phyloP scores from a whole-genome alignment of 2,888 invertebrate species.

The Parascotia fuliginaria region DNA sequence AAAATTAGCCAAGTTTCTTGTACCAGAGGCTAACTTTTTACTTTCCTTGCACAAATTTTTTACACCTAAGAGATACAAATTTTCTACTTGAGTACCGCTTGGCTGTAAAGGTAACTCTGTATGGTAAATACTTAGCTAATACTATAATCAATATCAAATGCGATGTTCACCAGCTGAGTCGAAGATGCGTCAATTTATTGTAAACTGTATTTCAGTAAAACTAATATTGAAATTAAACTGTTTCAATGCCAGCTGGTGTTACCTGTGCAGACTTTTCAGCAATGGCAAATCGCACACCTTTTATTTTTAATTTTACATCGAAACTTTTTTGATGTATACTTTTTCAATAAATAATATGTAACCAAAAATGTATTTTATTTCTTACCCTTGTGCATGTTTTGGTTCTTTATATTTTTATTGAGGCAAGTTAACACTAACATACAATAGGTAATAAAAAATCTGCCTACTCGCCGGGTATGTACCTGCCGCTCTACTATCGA shows the following conservation, averaged over 20 bases:
- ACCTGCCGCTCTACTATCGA: too few relatives aligned
- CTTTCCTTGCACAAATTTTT: too few relatives aligned
- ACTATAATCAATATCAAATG: conserved; percentile 27
- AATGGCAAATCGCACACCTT: conserved; percentile 57
- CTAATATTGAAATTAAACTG: conserved; percentile 14
- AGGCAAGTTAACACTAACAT: too few relatives aligned
- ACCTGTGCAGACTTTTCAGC: conserved; percentile 40
- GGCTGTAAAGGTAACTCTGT: conserved; percentile 55
- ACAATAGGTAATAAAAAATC: too few relatives aligned
- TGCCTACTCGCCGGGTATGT: too few relatives aligned
- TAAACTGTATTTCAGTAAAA: conserved; percentile 6
- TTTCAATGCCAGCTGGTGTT: conserved; percentile 24
- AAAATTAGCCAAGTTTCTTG: conserved; percentile 41
- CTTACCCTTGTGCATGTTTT: too few relatives aligned
- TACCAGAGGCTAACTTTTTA: conserved; percentile 40
- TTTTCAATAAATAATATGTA: conserved; percentile 81
- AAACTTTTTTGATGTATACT: conserved; percentile 82
- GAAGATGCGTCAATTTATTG: conserved; percentile 3
- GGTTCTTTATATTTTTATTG: too few relatives aligned
- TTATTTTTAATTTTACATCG: conserved; percentile 82
- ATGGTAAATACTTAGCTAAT: conserved; percentile 35
- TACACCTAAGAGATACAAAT: conserved; percentile 18
- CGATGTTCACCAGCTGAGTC: conserved; percentile 21
- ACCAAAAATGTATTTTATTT: conserved; percentile 53
- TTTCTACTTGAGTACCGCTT: conserved; percentile 44